A percentile compares a stretch with the other conserved stretches of the same genome.
Conservation (phyloP, 2,888 invertebrate species). For the Hesperia comma region DNA sequence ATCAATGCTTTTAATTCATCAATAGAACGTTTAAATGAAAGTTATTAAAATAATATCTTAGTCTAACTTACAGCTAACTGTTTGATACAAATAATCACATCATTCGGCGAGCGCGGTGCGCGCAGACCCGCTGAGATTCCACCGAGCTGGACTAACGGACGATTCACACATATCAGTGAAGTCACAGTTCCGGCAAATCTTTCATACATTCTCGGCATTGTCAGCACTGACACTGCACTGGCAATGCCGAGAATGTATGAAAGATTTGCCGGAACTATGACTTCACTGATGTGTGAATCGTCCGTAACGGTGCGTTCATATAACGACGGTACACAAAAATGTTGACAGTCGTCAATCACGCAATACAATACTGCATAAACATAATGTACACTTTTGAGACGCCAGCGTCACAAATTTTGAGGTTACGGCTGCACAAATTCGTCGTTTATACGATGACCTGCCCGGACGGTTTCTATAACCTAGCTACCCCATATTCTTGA, state of each 20-base stretch:
- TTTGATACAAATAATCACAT: slow-evolving; percentile 76
- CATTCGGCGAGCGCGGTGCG: slow-evolving; percentile 63
- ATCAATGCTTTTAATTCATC: slow-evolving; percentile 65
- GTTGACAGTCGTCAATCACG: slow-evolving; percentile 6
- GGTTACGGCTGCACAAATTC: slow-evolving; percentile 6
- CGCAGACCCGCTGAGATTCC: slow-evolving; percentile 40
- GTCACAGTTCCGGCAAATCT: too few relatives aligned
- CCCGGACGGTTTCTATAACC: too few relatives aligned
- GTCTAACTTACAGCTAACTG: slow-evolving; percentile 59
- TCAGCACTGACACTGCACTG: too few relatives aligned
- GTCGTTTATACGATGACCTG: neutral
- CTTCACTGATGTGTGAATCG: too few relatives aligned
- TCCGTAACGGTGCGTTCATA: too few relatives aligned
- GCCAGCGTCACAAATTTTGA: slow-evolving; percentile 15
- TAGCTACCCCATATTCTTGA: too few relatives aligned
- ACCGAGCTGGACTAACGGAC: neutral
- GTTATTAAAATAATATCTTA: slow-evolving; percentile 70
- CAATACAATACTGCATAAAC: neutral
- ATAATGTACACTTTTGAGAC: slow-evolving; percentile 3
- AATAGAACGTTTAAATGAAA: slow-evolving; percentile 68
- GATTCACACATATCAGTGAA: too few relatives aligned
- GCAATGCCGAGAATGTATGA: too few relatives aligned
- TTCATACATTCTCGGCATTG: too few relatives aligned
- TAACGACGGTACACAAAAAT: slow-evolving; percentile 14
- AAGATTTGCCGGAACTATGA: too few relatives aligned